Percentiles rank a stretch among this genome's conserved stretches.
These are phyloP conservation scores for Takifugu flavidus DNA, from an alignment of 2,113 vertebrate genomes.

Conservation along the genomic window DNA sequence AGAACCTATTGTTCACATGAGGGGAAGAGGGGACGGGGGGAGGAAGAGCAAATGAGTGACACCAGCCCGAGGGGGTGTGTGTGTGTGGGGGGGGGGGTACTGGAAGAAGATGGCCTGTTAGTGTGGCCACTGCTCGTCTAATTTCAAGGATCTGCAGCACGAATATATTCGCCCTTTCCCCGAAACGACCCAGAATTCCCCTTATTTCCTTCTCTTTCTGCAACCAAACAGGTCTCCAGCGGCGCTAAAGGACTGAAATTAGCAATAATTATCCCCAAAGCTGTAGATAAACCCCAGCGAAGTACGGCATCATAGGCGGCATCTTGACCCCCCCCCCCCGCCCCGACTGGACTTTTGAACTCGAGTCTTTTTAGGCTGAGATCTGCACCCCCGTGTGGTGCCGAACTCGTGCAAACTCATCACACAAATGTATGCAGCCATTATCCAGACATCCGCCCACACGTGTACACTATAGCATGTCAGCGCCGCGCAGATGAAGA, in stretches of 20 bases:
- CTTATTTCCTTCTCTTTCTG: neutral
- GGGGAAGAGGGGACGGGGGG: conserved; percentile 45
- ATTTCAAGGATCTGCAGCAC: no score
- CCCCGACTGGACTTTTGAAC: no score
- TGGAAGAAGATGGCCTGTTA: conserved; percentile 8
- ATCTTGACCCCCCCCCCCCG: no score
- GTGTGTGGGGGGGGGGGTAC: conserved; percentile 24
- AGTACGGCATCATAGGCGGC: no score
- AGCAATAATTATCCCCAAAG: conserved; percentile 13
- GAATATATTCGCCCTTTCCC: no score
- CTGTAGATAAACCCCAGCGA: neutral
- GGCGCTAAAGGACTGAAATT: conserved; percentile 43
- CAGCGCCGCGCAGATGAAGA: conserved; percentile 12
- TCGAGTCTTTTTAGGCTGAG: no score
- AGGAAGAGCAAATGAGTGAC: conserved; percentile 18
- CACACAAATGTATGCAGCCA: conserved; percentile 25
- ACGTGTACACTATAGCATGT: conserved; percentile 12
- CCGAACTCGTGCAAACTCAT: conserved; percentile 17
- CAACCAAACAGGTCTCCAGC: conserved; percentile 31
- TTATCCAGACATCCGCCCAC: conserved; percentile 42
- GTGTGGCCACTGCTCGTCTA: no score
- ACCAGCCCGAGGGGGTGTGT: conserved; percentile 15
- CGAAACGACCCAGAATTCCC: no score
- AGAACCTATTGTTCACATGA: conserved; percentile 76
- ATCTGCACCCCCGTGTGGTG: neutral